Conservation (phyloP, 1,140 invertebrate species). For the Oncopeltus fasciatus region DNA sequence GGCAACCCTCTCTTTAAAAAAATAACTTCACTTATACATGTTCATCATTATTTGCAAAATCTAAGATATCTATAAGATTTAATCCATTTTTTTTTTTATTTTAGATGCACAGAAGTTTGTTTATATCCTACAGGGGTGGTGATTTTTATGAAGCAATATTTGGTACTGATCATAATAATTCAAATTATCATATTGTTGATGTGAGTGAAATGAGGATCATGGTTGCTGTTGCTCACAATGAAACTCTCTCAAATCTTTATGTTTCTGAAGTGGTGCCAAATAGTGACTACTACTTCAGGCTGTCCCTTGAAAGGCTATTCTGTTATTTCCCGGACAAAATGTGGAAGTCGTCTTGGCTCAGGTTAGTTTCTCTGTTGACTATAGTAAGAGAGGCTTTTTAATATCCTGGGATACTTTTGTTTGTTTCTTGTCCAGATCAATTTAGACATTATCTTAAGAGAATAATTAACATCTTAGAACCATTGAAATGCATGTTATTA, state of each 20-base stretch:
- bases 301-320: conserved; percentile 68
- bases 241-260: conserved; percentile 61
- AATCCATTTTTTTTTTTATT: conserved; percentile 28
- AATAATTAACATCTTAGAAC: too few species aligned
- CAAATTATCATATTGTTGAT: conserved; percentile 69
- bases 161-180: conserved; percentile 45
- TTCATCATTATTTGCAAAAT: neutral
- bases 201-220: conserved; percentile 63
- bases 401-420: too few species aligned
- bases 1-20: too few species aligned
- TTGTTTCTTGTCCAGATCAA: too few species aligned
- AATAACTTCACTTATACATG: neutral
- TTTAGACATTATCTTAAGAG: too few species aligned
- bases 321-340: conserved; percentile 62
- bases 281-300: conserved; percentile 40
- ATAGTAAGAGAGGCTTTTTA: too few species aligned
- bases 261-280: conserved; percentile 46
- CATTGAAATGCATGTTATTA: too few species aligned
- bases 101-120: conserved; percentile 47
- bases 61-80: neutral
- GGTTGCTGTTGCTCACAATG: conserved; percentile 66
- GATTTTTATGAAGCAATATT: conserved; percentile 57
- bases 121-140: conserved; percentile 55
- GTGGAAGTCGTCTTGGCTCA: conserved; percentile 66
- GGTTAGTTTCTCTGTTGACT: too few species aligned